phyloP scores from a whole-genome alignment of 2,113 vertebrate species.

The Pluvianellus socialis region DNA sequence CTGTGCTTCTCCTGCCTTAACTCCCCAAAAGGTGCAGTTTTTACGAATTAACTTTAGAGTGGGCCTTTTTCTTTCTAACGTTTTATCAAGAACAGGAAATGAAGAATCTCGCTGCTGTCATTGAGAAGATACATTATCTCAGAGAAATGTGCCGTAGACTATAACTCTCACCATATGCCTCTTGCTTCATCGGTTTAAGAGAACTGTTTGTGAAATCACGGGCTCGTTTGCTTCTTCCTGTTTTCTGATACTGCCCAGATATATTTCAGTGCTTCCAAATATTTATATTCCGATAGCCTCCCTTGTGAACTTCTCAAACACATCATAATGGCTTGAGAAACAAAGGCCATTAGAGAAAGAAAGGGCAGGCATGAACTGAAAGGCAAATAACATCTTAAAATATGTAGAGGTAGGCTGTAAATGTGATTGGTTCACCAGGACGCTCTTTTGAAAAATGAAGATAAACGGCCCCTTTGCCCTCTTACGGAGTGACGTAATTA shows the following conservation, averaged over 20 bases:
- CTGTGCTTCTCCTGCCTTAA: neutral
- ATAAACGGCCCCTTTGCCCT: conserved; percentile 56
- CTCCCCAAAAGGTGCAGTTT: neutral
- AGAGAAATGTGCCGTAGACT: neutral
- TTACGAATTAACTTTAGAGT: neutral
- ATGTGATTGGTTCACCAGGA: neutral
- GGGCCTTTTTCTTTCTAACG: neutral
- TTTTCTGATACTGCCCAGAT: conserved; percentile 33
- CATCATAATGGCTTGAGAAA: conserved; percentile 15
- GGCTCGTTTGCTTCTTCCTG: conserved; percentile 1
- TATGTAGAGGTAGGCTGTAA: conserved; percentile 26
- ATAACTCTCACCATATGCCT: conserved; percentile 1
- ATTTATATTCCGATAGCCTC: conserved; percentile 46
- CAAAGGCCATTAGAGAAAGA: conserved; percentile 28
- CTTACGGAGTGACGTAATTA: conserved; percentile 44
- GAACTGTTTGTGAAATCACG: conserved; percentile 7
- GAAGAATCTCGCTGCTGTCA: conserved; percentile 8
- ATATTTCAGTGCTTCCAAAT: conserved; percentile 36
- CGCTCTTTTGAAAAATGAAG: conserved; percentile 46
- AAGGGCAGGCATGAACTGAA: conserved; percentile 20
- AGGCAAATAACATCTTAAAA: conserved; percentile 54
- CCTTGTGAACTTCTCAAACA: conserved; percentile 2
- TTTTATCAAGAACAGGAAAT: neutral
- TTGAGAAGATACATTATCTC: conserved; percentile 21
- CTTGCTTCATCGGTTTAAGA: conserved; percentile 3